These are phyloP conservation scores for Geotrypetes seraphini DNA, from an alignment of 2,797 vertebrate genomes.

Conservation along the genomic window DNA sequence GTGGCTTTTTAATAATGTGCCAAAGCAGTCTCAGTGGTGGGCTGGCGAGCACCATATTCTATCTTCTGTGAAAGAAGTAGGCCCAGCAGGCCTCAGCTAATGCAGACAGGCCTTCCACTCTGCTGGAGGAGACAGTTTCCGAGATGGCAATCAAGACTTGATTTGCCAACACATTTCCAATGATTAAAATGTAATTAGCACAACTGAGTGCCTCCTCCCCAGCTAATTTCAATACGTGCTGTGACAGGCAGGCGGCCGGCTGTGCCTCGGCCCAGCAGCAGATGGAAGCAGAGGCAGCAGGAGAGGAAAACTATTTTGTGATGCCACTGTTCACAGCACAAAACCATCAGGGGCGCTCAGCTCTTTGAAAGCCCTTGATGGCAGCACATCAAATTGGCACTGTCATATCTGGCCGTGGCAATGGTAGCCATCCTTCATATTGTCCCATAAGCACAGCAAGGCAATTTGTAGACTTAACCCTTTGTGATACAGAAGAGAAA, in stretches of 20 bases:
- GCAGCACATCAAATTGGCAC: conserved; percentile 86
- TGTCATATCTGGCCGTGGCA: conserved; percentile 81
- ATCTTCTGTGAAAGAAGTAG: conserved; percentile 64
- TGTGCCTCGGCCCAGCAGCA: conserved; percentile 90
- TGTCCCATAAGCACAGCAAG: conserved; percentile 61
- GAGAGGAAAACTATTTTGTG: conserved; percentile 91
- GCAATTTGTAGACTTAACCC: conserved; percentile 69
- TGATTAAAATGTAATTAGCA: conserved; percentile 99
- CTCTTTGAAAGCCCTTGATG: conserved; percentile 78
- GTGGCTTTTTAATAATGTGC: conserved; percentile 80
- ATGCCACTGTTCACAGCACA: conserved; percentile 93
- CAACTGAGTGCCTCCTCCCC: conserved; percentile 97
- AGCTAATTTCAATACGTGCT: conserved; percentile 98
- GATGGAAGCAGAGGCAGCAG: conserved; percentile 89
- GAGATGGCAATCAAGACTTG: conserved; percentile 98
- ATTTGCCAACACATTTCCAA: conserved; percentile 99
- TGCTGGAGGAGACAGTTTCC: conserved; percentile 81
- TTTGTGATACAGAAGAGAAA: conserved; percentile 40
- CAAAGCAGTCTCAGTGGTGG: conserved; percentile 72
- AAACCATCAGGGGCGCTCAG: conserved; percentile 89
- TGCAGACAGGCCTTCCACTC: conserved; percentile 71
- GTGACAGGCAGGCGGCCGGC: conserved; percentile 96
- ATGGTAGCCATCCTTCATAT: conserved; percentile 86
- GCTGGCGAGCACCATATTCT: conserved; percentile 67
- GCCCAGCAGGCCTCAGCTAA: conserved; percentile 60